A percentile compares a stretch with the other conserved stretches of the same genome.
Conservation (phyloP, 2,113 vertebrate genomes). For the Anolis carolinensis region DNA sequence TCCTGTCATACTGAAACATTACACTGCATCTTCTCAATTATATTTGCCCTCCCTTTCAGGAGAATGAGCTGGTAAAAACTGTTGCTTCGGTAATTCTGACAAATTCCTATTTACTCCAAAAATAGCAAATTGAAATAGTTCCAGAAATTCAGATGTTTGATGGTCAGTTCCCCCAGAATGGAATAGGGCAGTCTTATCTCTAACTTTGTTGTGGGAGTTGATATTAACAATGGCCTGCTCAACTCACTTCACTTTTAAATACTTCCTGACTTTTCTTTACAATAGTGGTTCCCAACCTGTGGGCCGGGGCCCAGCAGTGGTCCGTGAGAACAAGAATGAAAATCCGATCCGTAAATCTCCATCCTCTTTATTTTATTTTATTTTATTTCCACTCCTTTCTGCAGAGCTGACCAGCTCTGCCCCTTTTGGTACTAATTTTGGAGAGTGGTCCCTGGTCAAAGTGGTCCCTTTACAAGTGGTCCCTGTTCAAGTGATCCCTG, state of each 20-base stretch:
- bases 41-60: constrained; percentile 36
- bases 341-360: too few species aligned
- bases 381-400: too few species aligned
- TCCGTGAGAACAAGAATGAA: too few species aligned
- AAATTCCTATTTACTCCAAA: constrained; percentile 30
- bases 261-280: background rate
- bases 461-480: too few species aligned
- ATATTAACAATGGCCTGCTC: background rate
- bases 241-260: background rate
- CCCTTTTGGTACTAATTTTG: too few species aligned
- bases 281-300: background rate
- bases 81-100: constrained; percentile 34
- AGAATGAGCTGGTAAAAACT: background rate
- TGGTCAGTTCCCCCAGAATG: background rate
- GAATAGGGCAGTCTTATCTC: background rate
- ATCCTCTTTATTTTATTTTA: too few species aligned
- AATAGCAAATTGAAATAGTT: constrained; percentile 36
- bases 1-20: constrained; percentile 57
- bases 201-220: constrained; percentile 13
- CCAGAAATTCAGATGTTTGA: constrained; percentile 22
- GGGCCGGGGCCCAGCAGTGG: too few species aligned
- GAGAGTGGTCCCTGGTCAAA: too few species aligned
- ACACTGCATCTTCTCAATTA: constrained; percentile 54
- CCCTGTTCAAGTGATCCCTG: too few species aligned
- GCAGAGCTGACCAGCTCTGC: too few species aligned